Conservation (phyloP, 2,888 invertebrate genomes). For the Poecilus cupreus region DNA sequence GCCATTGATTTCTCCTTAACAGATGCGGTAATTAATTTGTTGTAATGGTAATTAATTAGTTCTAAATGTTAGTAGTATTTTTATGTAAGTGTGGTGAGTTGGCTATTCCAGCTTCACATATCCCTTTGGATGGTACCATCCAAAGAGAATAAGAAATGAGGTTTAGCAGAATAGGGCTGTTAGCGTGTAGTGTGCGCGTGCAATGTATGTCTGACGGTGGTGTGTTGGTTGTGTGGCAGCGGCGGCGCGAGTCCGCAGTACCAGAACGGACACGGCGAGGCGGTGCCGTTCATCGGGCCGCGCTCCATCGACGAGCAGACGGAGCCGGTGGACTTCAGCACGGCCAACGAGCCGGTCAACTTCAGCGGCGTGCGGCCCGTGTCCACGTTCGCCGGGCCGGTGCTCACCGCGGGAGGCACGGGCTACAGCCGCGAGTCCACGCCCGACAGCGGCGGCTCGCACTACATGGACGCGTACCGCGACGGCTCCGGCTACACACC, state of each 20-base stretch:
- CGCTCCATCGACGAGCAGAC: conserved; percentile 79
- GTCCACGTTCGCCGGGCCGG: conserved; percentile 69
- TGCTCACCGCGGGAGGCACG: conserved; percentile 78
- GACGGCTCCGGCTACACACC: conserved; percentile 90
- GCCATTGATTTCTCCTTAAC: no score
- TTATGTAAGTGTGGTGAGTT: no score
- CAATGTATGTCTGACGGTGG: background rate
- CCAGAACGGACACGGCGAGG: conserved; percentile 73
- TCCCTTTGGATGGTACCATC: no score
- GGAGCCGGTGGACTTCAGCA: conserved; percentile 83
- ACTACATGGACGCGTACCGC: conserved; percentile 91
- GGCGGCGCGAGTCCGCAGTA: conserved; percentile 79
- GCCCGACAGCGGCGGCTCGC: conserved; percentile 91
- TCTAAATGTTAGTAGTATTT: no score
- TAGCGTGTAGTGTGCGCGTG: background rate
- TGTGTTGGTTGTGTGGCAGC: conserved; percentile 65
- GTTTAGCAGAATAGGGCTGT: no score
- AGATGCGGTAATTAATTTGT: no score
- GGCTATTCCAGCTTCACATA: no score
- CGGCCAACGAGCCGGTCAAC: conserved; percentile 79
- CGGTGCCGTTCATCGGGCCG: conserved; percentile 74
- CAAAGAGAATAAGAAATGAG: no score
- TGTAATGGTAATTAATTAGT: no score
- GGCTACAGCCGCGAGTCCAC: conserved; percentile 91
- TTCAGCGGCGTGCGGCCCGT: conserved; percentile 78